A percentile compares a stretch with the other conserved stretches of the same genome.
phyloP scores from a whole-genome alignment of 2,113 vertebrate species.

The Varanus salvator region DNA sequence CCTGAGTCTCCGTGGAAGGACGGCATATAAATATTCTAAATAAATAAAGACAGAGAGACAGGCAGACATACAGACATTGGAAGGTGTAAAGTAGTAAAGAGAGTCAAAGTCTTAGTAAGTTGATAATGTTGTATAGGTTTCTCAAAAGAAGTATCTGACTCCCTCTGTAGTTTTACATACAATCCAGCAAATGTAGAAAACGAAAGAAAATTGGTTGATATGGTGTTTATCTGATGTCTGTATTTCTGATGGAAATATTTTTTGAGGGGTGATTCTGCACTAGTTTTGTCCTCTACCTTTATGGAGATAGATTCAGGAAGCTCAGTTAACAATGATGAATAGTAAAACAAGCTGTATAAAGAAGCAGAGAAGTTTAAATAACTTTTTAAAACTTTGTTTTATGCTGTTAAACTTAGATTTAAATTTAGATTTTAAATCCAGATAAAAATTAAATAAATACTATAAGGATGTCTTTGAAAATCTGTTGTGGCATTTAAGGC shows the following conservation, averaged over 20 bases:
- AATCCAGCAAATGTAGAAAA: neutral
- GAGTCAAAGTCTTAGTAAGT: neutral
- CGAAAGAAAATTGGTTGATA: neutral
- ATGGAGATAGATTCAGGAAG: neutral
- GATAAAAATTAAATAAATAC: no score
- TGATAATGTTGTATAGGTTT: neutral
- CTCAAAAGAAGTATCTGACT: neutral
- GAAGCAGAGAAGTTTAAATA: neutral
- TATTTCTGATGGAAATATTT: neutral
- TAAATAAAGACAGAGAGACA: no score
- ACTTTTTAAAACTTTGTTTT: neutral
- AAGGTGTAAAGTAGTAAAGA: neutral
- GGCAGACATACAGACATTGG: neutral
- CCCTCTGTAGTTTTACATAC: neutral
- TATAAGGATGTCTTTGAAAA: neutral
- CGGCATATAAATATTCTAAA: no score
- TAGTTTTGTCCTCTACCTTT: neutral
- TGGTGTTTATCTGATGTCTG: neutral
- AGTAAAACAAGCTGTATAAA: neutral
- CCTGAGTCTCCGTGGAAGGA: no score
- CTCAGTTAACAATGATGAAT: no score
- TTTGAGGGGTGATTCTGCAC: neutral
- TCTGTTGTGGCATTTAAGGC: neutral
- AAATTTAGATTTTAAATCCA: no score
- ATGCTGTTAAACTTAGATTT: no score